phyloP scores from a whole-genome alignment of 2,888 invertebrate species.

The Parnassius mnemosyne region DNA sequence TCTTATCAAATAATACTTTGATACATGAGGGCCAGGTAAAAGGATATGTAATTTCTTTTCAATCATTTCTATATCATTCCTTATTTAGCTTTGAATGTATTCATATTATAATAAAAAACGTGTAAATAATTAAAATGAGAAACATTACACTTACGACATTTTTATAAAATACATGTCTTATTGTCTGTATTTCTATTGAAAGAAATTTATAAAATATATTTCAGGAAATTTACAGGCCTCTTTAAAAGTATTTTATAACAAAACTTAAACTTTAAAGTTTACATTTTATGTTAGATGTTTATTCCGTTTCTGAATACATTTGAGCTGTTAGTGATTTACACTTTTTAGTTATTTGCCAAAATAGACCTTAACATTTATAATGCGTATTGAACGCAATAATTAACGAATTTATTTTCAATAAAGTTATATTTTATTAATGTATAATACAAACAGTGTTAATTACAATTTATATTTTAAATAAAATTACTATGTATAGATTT shows the following conservation, averaged over 20 bases:
- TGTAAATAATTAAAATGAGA: not conserved
- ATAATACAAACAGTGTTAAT: slow-evolving; percentile 22
- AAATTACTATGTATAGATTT: slow-evolving; percentile 6
- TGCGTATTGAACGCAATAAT: slow-evolving; percentile 3
- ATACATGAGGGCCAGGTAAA: too few relatives aligned
- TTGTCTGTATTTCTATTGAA: slow-evolving; percentile 28
- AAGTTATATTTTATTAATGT: slow-evolving; percentile 5
- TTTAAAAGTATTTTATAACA: not conserved
- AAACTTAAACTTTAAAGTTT: not conserved
- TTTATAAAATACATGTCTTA: slow-evolving; percentile 16
- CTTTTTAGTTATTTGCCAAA: slow-evolving; percentile 8
- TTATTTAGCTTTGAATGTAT: not conserved
- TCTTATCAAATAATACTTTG: too few relatives aligned
- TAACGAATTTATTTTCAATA: slow-evolving; percentile 1
- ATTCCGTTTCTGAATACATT: not conserved
- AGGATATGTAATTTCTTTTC: too few relatives aligned
- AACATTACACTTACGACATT: slow-evolving; percentile 12
- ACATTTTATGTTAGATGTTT: not conserved
- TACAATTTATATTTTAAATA: slow-evolving; percentile 22
- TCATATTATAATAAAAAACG: not conserved
- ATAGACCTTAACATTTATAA: slow-evolving; percentile 3
- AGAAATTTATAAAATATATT: slow-evolving; percentile 23
- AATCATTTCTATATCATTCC: not conserved
- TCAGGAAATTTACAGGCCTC: slow-evolving; percentile 20
- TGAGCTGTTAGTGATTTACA: not conserved